A percentile compares a stretch with the other conserved stretches of the same genome.
Evolutionary conservation across 2,888 invertebrate species (phyloP).

Genomic region (Rhamphomyia laevipes): DNA sequence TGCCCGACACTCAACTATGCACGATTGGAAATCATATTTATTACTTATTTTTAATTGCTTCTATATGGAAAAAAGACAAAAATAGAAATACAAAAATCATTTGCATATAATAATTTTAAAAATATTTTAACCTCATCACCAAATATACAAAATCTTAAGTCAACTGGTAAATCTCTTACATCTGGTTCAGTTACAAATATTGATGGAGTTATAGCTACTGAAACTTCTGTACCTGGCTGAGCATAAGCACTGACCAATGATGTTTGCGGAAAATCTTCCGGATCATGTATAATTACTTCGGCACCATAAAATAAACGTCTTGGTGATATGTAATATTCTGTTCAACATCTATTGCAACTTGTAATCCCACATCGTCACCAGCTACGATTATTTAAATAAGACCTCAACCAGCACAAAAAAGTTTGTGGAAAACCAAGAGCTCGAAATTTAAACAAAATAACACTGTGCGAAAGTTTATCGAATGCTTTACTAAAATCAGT

Average conservation of each 20-base stretch:
- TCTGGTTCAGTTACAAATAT: constrained; percentile 25
- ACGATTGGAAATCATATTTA: constrained; percentile 31
- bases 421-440: too few species aligned
- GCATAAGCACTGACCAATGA: not conserved
- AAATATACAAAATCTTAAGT: constrained; percentile 30
- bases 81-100: not conserved
- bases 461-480: too few species aligned
- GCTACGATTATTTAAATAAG: too few species aligned
- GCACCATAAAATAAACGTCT: constrained; percentile 27
- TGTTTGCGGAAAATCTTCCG: constrained; percentile 27
- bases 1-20: constrained; percentile 33
- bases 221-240: constrained; percentile 22
- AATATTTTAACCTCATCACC: constrained; percentile 23
- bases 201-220: constrained; percentile 26
- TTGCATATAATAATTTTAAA: not conserved
- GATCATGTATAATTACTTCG: constrained; percentile 31
- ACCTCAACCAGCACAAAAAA: too few species aligned
- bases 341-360: constrained; percentile 27
- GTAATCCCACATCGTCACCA: constrained; percentile 29
- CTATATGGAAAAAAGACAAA: constrained; percentile 12
- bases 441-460: too few species aligned
- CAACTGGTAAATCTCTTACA: constrained; percentile 23
- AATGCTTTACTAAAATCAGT: too few species aligned
- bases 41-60: constrained; percentile 18
- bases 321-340: constrained; percentile 24